Base-by-base conservation (phyloP, 2,113 vertebrate genomes). In the Nyctibius bracteatus region DNA sequence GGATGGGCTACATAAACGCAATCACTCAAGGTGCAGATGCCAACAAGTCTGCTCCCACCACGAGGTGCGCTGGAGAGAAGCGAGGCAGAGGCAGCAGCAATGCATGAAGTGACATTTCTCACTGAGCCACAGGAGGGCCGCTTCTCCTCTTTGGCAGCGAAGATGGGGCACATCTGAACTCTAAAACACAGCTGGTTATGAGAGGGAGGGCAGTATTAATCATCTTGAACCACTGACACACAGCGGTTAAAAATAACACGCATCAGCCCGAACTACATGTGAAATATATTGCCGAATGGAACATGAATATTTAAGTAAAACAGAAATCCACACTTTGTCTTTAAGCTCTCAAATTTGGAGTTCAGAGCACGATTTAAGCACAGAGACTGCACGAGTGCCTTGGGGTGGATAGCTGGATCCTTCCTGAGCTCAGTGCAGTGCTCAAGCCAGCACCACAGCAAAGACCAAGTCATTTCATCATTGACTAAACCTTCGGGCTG, bases 361-460 rank as follows among this genome's bases (percentile, higher is more conserved):
- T 46, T 68, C 23, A 55, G 81, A 85, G 46, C 6, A 25, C 0
- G 2, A 37, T 15, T 88, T 37, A 37, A 79, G 65, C n/a, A 35
- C 24, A 18, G 4, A 0, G 4, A 79, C 28, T 1, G 1, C 35
- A 44, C 3, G 1, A 81, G 58, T 28, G 30, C 51, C 68, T 33
- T 44, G 31, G 43, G 79, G 59, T 44, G 47, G 21, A 47, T 3
- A 54, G 43, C 10, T n/a, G 81, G 28, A 66, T 72, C 57, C 52
- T 25, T 22, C 43, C 46, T 0, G 33, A 67, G 80, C 52, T 37
- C 4, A 0, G 20, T 5, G 6, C 4, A 3, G 24, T 0, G 2
- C 44, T 51, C 0, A 0, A 86, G 35, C 41, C 44, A 49, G n/a
- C 3, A 0, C 46, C 10, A 2, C 1, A 2, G 54, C 0, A 22